Percentiles rank a stretch among this genome's conserved stretches.
Conservation (phyloP, 2,797 vertebrate genomes). For the Neosilurus mollespiculum region DNA sequence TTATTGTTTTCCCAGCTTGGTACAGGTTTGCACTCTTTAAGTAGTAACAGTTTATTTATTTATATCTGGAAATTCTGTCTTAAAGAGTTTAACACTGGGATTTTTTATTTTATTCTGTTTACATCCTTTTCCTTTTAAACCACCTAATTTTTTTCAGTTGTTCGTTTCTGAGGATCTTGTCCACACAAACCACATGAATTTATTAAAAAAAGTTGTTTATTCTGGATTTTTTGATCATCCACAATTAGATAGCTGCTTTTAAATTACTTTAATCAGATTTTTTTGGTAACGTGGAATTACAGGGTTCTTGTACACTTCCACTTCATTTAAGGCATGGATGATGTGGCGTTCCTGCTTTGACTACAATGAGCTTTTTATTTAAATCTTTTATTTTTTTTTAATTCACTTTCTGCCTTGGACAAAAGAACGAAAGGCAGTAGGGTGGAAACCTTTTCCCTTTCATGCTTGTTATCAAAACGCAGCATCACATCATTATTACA, state of each 20-base stretch:
- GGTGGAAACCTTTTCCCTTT: not conserved
- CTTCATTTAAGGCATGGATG: not conserved
- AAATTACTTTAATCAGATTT: not conserved
- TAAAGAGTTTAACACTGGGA: too few species aligned
- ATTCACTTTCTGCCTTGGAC: not conserved
- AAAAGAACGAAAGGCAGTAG: not conserved
- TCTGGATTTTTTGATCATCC: not conserved
- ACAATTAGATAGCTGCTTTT: not conserved
- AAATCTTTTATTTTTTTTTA: not conserved
- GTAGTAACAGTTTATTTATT: too few species aligned
- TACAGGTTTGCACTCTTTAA: too few species aligned
- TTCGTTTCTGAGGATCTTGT: not conserved
- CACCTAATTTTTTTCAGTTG: too few species aligned
- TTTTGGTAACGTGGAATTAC: not conserved
- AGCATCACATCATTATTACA: constrained; percentile 1
- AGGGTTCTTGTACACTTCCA: not conserved
- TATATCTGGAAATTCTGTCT: too few species aligned
- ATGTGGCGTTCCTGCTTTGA: not conserved
- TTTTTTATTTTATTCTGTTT: too few species aligned
- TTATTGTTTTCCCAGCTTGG: too few species aligned
- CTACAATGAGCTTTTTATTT: not conserved
- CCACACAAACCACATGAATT: not conserved
- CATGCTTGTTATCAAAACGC: not conserved
- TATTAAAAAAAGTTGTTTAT: not conserved
- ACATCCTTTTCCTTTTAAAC: too few species aligned